Conservation (phyloP, 2,797 vertebrate genomes). For the Microctenopoma stevenorrisi region DNA sequence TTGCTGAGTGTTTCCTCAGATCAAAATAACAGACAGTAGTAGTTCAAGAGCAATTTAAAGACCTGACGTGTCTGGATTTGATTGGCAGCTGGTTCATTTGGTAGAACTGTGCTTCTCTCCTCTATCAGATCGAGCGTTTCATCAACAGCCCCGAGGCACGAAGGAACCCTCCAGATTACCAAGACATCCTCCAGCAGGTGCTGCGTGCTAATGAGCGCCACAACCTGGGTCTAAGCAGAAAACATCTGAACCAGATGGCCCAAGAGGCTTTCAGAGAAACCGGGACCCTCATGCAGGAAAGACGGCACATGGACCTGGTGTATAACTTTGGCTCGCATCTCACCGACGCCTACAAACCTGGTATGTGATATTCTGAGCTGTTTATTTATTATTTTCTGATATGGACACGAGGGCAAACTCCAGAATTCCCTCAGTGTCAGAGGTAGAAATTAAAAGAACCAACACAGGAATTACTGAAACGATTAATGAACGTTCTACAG, state of each 20-base stretch:
- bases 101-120: not conserved
- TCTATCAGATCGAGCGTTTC: conserved; percentile 86
- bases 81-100: not conserved
- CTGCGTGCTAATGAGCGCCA: conserved; percentile 82
- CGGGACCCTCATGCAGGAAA: conserved; percentile 87
- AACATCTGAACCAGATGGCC: conserved; percentile 86
- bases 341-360: conserved; percentile 86
- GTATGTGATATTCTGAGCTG: conserved; percentile 63
- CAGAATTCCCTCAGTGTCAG: too few species aligned
- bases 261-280: conserved; percentile 92
- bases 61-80: too few species aligned
- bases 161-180: conserved; percentile 88
- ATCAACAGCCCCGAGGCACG: conserved; percentile 86
- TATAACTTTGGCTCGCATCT: conserved; percentile 94
- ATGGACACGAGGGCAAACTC: not conserved
- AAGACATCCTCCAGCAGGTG: conserved; percentile 87
- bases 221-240: conserved; percentile 78
- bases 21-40: not conserved
- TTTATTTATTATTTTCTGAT: not conserved
- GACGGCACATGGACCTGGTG: conserved; percentile 90
- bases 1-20: not conserved
- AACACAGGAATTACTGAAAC: too few species aligned
- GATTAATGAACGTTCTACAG: too few species aligned
- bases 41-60: too few species aligned
- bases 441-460: too few species aligned